These are phyloP conservation scores for Mythimna albipuncta DNA, from an alignment of 2,888 invertebrate species.

Conservation along the genomic window DNA sequence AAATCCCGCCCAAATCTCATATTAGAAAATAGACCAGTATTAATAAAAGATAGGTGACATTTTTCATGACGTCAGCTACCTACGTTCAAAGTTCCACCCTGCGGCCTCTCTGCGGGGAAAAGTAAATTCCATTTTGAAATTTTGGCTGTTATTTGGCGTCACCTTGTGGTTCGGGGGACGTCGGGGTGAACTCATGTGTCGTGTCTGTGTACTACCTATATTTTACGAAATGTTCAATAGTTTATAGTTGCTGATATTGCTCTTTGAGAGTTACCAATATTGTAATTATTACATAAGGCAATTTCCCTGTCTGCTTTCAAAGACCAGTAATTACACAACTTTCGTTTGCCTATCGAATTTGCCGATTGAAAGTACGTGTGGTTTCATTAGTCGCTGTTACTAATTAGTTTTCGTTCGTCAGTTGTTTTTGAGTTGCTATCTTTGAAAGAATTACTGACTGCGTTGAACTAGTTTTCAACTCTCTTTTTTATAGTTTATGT, in stretches of 20 bases:
- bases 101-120: slow-evolving; percentile 38
- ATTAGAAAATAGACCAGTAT: slow-evolving; percentile 14
- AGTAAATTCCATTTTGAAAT: slow-evolving; percentile 66
- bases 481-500: slow-evolving; percentile 2
- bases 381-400: slow-evolving; percentile 23
- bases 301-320: slow-evolving; percentile 25
- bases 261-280: neutral
- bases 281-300: slow-evolving; percentile 3
- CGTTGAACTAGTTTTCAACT: neutral
- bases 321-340: slow-evolving; percentile 30
- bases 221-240: slow-evolving; percentile 40
- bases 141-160: slow-evolving; percentile 59
- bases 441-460: slow-evolving; percentile 15
- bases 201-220: slow-evolving; percentile 15
- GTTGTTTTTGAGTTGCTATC: slow-evolving; percentile 4
- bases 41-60: slow-evolving; percentile 22
- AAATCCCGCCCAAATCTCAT: neutral
- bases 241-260: slow-evolving; percentile 27
- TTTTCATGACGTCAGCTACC: slow-evolving; percentile 33
- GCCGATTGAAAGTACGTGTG: slow-evolving; percentile 14
- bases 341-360: slow-evolving; percentile 15
- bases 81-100: slow-evolving; percentile 32
- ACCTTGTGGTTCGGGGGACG: slow-evolving; percentile 55
- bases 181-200: slow-evolving; percentile 29
- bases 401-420: slow-evolving; percentile 13